Percentiles rank a stretch among this genome's conserved stretches.
Conservation (phyloP, 2,797 vertebrate genomes). For the Rousettus madagascariensis region DNA sequence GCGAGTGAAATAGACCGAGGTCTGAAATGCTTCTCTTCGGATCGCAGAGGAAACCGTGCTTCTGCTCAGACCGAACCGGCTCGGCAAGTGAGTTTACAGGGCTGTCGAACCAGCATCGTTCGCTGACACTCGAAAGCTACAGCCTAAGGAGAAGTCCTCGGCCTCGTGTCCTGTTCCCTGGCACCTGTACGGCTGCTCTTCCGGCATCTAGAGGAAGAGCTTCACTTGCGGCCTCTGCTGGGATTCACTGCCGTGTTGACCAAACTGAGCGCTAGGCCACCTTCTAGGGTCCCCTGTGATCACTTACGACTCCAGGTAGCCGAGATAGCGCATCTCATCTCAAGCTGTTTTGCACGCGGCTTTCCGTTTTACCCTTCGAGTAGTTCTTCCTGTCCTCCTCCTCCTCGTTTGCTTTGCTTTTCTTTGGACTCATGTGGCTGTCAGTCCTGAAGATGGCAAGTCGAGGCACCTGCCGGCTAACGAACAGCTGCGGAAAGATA, state of each 20-base stretch:
- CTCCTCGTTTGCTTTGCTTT: conserved; percentile 59
- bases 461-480: conserved; percentile 64
- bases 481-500: conserved; percentile 84
- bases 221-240: neutral
- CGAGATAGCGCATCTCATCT: neutral
- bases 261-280: neutral
- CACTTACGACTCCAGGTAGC: neutral
- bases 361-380: conserved; percentile 77
- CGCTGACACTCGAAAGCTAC: neutral
- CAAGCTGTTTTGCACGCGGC: neutral
- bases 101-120: neutral
- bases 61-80: neutral
- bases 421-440: conserved; percentile 68
- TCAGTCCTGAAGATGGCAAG: conserved; percentile 70
- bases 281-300: neutral
- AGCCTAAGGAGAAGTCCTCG: neutral
- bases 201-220: conserved; percentile 10
- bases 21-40: neutral
- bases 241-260: neutral
- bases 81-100: neutral
- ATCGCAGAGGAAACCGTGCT: no score
- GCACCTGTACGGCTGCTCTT: neutral
- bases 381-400: conserved; percentile 56
- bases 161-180: neutral
- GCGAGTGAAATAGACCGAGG: neutral